Percentiles rank a stretch among this genome's conserved stretches.
Evolutionary conservation across 2,113 vertebrate genomes (phyloP).

Genomic region (Microcebus griseorufus): DNA sequence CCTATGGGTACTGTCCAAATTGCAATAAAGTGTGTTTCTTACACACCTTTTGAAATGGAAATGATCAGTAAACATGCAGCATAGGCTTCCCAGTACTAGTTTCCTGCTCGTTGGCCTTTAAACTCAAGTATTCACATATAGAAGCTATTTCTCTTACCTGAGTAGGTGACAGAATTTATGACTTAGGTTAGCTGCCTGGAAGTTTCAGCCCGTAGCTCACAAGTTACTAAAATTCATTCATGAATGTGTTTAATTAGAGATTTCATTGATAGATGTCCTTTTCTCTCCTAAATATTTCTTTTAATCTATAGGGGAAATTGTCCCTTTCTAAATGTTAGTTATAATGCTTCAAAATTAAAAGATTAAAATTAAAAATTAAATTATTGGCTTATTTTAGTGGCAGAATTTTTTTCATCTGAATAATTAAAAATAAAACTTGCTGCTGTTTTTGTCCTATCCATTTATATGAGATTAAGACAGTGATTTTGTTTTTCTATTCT

Average conservation of each 20-base stretch:
- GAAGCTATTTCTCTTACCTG: background rate
- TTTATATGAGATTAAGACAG: background rate
- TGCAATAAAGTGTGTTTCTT: background rate
- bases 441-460: background rate
- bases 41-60: background rate
- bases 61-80: background rate
- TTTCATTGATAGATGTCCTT: background rate
- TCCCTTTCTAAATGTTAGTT: background rate
- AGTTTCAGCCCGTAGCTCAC: background rate
- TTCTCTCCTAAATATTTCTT: background rate
- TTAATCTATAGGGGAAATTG: background rate
- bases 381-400: background rate
- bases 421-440: conserved; percentile 50
- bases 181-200: conserved; percentile 6
- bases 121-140: background rate
- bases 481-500: conserved; percentile 20
- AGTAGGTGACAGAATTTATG: conserved; percentile 1
- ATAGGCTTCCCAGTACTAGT: background rate
- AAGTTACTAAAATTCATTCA: conserved; percentile 12
- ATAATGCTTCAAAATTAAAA: conserved; percentile 6
- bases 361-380: too few species aligned
- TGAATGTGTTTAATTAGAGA: background rate
- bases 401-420: background rate
- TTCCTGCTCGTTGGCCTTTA: background rate
- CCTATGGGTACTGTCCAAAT: background rate